Conservation (phyloP, 2,888 invertebrate species). For the Tenodera sinensis region DNA sequence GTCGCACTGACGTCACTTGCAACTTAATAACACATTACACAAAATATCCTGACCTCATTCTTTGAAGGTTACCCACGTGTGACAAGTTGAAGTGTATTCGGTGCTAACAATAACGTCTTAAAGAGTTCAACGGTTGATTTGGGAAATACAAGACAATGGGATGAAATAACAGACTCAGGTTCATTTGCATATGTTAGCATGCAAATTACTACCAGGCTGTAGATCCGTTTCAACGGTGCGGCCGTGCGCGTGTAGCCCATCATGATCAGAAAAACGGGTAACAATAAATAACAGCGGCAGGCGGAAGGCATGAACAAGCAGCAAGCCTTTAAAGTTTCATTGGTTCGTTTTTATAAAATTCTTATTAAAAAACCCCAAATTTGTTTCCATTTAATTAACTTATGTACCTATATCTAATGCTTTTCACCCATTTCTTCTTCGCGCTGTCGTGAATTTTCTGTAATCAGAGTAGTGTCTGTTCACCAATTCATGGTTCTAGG, state of each 20-base stretch:
- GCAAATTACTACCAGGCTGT: neutral
- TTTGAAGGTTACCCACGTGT: neutral
- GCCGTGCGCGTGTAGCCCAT: neutral
- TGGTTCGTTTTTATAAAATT: too few species aligned
- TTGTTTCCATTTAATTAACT: too few species aligned
- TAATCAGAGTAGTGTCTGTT: too few species aligned
- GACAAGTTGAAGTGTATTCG: neutral
- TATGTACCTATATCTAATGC: too few species aligned
- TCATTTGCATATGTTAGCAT: neutral
- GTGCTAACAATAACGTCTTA: neutral
- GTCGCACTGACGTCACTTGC: neutral
- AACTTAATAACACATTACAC: neutral
- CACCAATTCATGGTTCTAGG: too few species aligned
- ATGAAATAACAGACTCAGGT: neutral
- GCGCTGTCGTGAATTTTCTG: too few species aligned
- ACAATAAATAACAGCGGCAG: too few species aligned
- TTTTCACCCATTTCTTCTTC: too few species aligned
- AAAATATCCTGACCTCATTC: neutral
- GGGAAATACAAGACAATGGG: neutral
- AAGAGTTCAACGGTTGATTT: neutral
- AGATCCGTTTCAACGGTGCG: too few species aligned
- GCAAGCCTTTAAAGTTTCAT: too few species aligned
- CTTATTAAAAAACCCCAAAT: too few species aligned
- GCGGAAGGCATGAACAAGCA: too few species aligned
- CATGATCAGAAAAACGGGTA: neutral